Conservation (phyloP, 2,888 invertebrate genomes). For the Gortyna flavago region DNA sequence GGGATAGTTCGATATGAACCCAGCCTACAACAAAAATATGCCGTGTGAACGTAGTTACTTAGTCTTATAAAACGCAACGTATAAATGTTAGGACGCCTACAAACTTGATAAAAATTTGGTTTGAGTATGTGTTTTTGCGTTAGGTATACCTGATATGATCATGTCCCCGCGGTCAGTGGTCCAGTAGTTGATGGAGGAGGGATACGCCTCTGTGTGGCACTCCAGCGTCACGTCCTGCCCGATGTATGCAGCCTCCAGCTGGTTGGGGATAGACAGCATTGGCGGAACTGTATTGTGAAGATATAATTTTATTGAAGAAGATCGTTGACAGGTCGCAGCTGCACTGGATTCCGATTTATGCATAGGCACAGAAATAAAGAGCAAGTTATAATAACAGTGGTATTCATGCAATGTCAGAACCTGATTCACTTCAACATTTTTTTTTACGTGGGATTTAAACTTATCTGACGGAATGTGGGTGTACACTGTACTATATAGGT, state of each 20-base stretch:
- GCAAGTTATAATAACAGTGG: not conserved
- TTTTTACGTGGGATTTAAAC: not conserved
- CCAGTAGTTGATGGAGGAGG: conserved; percentile 98
- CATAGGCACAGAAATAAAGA: not conserved
- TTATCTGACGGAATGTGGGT: not conserved
- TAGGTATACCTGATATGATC: conserved; percentile 94
- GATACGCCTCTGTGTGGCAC: conserved; percentile 97
- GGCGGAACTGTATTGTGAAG: conserved; percentile 93
- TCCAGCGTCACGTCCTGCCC: conserved; percentile 97
- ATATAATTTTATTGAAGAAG: not conserved
- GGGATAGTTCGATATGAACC: not conserved
- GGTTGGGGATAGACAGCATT: conserved; percentile 98
- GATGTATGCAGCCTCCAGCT: conserved; percentile 96
- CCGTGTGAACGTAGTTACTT: not conserved
- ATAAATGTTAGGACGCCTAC: not conserved
- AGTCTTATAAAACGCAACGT: not conserved
- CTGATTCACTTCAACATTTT: not conserved
- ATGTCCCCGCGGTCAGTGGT: conserved; percentile 97
- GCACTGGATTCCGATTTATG: not conserved
- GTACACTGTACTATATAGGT: not conserved
- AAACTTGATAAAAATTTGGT: not conserved
- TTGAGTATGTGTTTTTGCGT: not conserved
- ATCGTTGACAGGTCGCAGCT: not conserved
- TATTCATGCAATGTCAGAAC: not conserved
- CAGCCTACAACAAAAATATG: not conserved